These are phyloP conservation scores for Lacerta bilineata DNA, from an alignment of 2,797 vertebrate species.

Conservation along the genomic window DNA sequence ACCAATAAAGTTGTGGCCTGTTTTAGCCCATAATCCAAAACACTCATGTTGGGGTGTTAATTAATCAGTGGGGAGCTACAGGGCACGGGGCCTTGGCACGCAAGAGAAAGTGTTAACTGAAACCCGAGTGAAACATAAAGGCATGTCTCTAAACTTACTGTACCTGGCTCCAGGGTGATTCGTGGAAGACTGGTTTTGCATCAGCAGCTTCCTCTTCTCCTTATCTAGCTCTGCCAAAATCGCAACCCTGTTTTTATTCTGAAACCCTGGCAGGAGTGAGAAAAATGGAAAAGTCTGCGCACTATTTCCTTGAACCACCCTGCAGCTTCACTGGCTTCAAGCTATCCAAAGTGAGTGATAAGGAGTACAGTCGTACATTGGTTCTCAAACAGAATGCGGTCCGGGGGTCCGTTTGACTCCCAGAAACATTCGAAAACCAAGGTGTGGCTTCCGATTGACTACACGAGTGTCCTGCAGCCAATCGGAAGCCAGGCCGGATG, in stretches of 20 bases:
- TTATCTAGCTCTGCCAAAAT: slow-evolving; percentile 97
- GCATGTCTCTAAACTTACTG: slow-evolving; percentile 48
- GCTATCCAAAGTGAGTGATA: slow-evolving; percentile 38
- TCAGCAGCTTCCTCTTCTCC: slow-evolving; percentile 92
- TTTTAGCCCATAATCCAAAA: no score
- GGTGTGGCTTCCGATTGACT: no score
- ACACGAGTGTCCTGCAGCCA: no score
- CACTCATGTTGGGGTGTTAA: no score
- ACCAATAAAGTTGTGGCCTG: no score
- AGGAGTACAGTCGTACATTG: no score
- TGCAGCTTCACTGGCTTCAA: slow-evolving; percentile 55
- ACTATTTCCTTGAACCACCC: slow-evolving; percentile 39
- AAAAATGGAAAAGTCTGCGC: slow-evolving; percentile 60
- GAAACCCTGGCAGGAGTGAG: slow-evolving; percentile 84
- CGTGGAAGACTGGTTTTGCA: slow-evolving; percentile 92
- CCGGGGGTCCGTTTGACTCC: no score
- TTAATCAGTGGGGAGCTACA: no score
- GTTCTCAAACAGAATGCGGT: no score
- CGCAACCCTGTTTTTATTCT: slow-evolving; percentile 94
- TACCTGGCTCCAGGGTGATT: slow-evolving; percentile 96
- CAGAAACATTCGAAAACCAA: no score
- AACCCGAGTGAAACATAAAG: slow-evolving; percentile 29
- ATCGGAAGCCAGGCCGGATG: no score
- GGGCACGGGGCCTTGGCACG: not conserved
- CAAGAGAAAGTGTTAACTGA: not conserved